Evolutionary conservation across 2,888 invertebrate genomes (phyloP), one percentile per base, ranked within the genome.

Genomic region (Oegoconia quadripuncta): DNA sequence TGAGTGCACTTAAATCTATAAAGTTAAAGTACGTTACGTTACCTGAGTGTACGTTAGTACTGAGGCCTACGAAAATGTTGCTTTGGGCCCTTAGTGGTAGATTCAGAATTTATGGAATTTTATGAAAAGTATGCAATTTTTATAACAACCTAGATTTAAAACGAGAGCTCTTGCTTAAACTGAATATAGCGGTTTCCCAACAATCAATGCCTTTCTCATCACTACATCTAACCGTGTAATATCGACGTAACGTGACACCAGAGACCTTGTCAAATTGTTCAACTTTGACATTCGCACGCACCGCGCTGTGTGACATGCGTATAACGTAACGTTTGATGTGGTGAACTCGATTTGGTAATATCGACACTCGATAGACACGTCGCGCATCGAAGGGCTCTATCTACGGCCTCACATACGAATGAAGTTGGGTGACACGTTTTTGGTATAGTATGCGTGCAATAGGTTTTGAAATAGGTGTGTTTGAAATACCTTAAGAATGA

Each of bases 251-350:
- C 27, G 15, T 32, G 26, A 38, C 33, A 23, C 11, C 13, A 44
- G 44, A 54, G 58, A 53, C 54, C 62, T 58, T 63, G 63, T 64
- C 59, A 50, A 50, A 46, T 42, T 46, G 44, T 53, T 68, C 65
- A 71, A 66, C 70, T 72, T 57, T 67, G 67, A 64, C 71, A 66
- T 71, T 73, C 55, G 47, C 52, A 47, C 50, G 54, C 53, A 46
- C 50, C 38, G 45, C 32, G 44, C 51, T 53, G 45, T 49, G 52
- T 51, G 39, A 29, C 47, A 49, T 46, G 55, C 36, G 14, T 17
- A 37, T 49, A 48, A 35, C 34, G 52, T 45, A 52, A 55, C 45
- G 34, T 52, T 36, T 42, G 50, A 54, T 48, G 51, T 50, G 50
- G 43, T 31, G 20, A 33, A 37, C 39, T 26, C 25, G 18, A 29